These are phyloP conservation scores for Agriopis marginaria DNA, from an alignment of 2,888 invertebrate genomes.

Conservation along the genomic window DNA sequence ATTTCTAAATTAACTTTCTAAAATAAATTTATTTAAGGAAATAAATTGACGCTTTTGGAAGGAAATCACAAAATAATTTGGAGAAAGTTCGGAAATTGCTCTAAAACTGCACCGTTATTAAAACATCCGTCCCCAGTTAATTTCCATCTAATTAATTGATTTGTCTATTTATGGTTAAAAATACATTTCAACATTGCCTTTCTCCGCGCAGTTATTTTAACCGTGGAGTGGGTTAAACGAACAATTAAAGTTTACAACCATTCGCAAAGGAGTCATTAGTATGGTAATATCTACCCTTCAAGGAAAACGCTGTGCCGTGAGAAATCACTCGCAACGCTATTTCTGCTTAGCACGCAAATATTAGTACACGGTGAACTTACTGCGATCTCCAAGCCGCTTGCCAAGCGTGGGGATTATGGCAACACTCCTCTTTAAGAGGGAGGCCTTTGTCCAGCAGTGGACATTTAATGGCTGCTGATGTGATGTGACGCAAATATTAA, in stretches of 20 bases:
- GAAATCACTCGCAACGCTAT: conserved; percentile 7
- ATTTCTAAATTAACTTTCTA: conserved; percentile 11
- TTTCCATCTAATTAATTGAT: not conserved
- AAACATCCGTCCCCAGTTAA: not conserved
- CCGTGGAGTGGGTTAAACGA: conserved; percentile 39
- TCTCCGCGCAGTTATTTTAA: conserved; percentile 23
- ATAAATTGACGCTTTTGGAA: not conserved
- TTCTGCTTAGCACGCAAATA: conserved; percentile 13
- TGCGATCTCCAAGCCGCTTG: no score
- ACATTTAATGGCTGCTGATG: no score
- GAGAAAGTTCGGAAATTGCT: conserved; percentile 7
- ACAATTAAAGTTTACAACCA: conserved; percentile 38
- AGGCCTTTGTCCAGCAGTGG: no score
- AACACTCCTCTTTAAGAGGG: no score
- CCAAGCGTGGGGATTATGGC: no score
- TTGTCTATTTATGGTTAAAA: conserved; percentile 6
- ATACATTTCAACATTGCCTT: not conserved
- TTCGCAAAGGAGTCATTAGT: conserved; percentile 48
- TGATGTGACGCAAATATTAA: no score
- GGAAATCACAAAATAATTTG: conserved; percentile 5
- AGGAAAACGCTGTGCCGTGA: conserved; percentile 24
- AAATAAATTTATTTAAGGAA: not conserved
- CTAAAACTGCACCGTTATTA: conserved; percentile 5
- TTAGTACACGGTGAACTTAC: no score
- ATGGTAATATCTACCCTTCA: conserved; percentile 27